Base-by-base conservation (phyloP, 1,140 invertebrate species). In the Aphidius ervi region DNA sequence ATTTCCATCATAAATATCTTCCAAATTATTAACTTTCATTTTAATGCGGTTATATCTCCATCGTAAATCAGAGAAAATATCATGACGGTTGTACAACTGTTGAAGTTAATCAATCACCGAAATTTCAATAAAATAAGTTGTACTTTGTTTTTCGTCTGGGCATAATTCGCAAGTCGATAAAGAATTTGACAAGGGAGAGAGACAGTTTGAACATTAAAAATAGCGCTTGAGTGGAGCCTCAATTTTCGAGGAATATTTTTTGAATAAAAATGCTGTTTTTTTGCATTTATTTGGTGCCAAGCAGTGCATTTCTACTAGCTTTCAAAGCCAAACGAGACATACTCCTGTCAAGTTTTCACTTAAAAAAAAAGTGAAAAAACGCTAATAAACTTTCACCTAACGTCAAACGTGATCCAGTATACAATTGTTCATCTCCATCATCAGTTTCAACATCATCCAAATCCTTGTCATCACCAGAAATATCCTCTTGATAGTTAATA, bases 191-290 rank as follows among this genome's bases (percentile, higher is more conserved):
- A 63, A 39, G 16, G 52, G 39, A 5, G 45, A 31, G 23, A 46
- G 49, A 59, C 62, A 63, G 23, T 42, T 23, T 2, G 52, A 47
- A 43, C 62, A 59, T n/a, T 59, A 63, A 49, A 63, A 59, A 42
- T 63, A 52, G 1, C 46, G 56, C 9, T 42, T 46, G 10, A 59
- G 16, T 23, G 9, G 4, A 31, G 23, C 39, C 6, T 54, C 16
- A 20, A 58, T 45, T 10, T 55, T 56, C 39, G 54, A 7, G 31
- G 59, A 63, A 50, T 49, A 59, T 59, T 59, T 49, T 55, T 50
- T 54, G 20, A 63, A 63, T 31, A 9, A 39, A 50, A 59, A 63
- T 7, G 55, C 37, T 5, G 31, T 56, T 58, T 40, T 59, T n/a
- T 46, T n/a, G 39, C 62, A 56, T 31, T 5, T 4, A 42, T 55